A percentile compares a stretch with the other conserved stretches of the same genome.
Conservation (phyloP, 2,797 vertebrate genomes). For the Thaleichthys pacificus region DNA sequence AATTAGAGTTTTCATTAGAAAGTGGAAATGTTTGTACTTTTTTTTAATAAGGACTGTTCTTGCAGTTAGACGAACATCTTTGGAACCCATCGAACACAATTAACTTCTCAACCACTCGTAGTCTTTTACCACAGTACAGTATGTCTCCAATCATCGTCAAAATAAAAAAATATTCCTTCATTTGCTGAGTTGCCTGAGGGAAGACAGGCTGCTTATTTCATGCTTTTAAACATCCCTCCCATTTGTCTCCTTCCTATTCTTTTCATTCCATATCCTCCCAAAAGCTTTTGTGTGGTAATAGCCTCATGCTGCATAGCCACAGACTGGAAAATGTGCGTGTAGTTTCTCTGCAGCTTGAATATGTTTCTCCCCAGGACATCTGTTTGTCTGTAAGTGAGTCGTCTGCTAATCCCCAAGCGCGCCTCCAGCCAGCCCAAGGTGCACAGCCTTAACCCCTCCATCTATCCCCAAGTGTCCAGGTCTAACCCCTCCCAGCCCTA, state of each 20-base stretch:
- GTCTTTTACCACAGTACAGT: no score
- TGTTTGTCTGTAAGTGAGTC: constrained; percentile 11
- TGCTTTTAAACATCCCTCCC: constrained; percentile 2
- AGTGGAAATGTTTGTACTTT: no score
- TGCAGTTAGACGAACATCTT: no score
- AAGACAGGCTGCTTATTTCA: constrained; percentile 5
- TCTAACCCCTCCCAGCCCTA: no score
- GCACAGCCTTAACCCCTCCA: constrained; percentile 28
- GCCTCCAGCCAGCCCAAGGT: constrained; percentile 30
- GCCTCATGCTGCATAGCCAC: constrained; percentile 1
- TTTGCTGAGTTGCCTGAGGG: background rate
- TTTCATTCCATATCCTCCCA: constrained; percentile 29
- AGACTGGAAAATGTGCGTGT: constrained; percentile 15
- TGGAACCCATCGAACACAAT: no score
- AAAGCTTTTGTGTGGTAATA: constrained; percentile 21
- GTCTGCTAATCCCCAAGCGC: constrained; percentile 42
- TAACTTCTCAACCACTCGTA: no score
- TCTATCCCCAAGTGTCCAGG: no score
- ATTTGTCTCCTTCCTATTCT: constrained; percentile 31
- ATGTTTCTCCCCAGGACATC: constrained; percentile 18
- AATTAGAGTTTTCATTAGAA: no score
- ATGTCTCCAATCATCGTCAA: background rate
- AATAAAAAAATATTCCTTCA: background rate
- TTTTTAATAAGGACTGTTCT: no score
- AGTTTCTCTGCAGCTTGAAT: constrained; percentile 22